Evolutionary conservation across 2,888 invertebrate genomes (phyloP), one percentile per base, ranked within the genome.

Genomic region (Ecdyonurus torrentis): DNA sequence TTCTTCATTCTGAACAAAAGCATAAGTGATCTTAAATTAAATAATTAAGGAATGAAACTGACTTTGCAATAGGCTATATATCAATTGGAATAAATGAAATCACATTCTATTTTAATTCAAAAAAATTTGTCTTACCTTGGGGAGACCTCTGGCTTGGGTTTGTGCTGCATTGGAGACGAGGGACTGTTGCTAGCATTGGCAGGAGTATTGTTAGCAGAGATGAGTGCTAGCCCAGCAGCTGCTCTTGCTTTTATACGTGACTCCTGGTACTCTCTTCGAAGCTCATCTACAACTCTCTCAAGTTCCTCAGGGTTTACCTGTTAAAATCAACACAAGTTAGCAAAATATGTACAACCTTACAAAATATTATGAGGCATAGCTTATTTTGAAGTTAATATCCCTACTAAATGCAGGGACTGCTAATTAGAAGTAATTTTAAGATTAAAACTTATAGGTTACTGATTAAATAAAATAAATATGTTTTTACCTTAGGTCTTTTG

Each of bases 401-500:
- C n/a, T n/a, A n/a, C n/a, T n/a, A n/a, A n/a, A n/a, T n/a, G n/a
- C n/a, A n/a, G n/a, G n/a, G n/a, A n/a, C n/a, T n/a, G n/a, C n/a
- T n/a, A n/a, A n/a, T 61, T 62, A 59, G 59, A 61, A 59, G n/a
- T 59, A 2, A 25, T 60, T 53, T 23, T 1, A 2, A 1, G 62
- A 3, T 23, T 15, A 52, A 23, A 60, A 23, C 3, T 15, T 24
- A 52, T 23, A 22, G 1, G n/a, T 19, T 10, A 25, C 10, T 15
- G 23, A 59, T 5, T 61, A 58, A 3, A 59, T 62, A n/a, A n/a
- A n/a, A 22, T 58, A 58, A 5, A 65, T 19, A 18, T n/a, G n/a
- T n/a, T 64, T 79, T 79, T 55, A 89, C 90, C 80, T 92, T 92
- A 2, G 85, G 76, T 62, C 95, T 80, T 64, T 83, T 85, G 73